Base-by-base conservation (phyloP, 2,113 vertebrate species). In the Marmota flaviventris region DNA sequence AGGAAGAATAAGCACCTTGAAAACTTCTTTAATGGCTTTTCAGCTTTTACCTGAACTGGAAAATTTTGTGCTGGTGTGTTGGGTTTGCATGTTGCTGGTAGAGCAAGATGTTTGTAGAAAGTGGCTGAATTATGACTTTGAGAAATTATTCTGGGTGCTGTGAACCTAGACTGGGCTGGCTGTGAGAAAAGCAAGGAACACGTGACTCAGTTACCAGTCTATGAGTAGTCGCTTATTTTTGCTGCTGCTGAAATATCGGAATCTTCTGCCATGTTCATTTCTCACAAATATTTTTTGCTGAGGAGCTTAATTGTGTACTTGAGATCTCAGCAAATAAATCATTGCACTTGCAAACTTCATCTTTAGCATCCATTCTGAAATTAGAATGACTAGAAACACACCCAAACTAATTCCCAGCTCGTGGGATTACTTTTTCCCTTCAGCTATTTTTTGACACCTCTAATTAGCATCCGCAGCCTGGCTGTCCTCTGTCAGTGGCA, bases 381-480 rank as follows among this genome's bases (percentile, higher is more conserved):
- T 90, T 53, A 39, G 84, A 97, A 87, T 98, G 95, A 98, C 93
- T 89, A 96, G 97, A 51, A 92, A 85, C n/a, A 88, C 16, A 56
- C 79, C 88, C 85, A 97, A 67, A 95, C 85, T 73, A 63, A 97
- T 94, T 97, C 48, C 5, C 24, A 78, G 85, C 95, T 97, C 85
- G 1, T 69, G 79, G 70, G 91, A 95, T 98, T 97, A 89, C 45
- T 63, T 96, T 79, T 89, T 75, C 84, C 92, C 77, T 56, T 78
- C 61, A 91, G 83, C 97, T 98, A 65, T 97, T 98, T 97, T 98
- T 97, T 94, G 98, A 97, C 93, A 93, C 39, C 94, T 83, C 79
- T 98, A 98, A 98, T 98, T 97, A 98, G 98, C 98, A 96, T 95
- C 63, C 97, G 27, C 94, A 98, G 93, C 88, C 97, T 97, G n/a